These are phyloP conservation scores for Phaethon lepturus DNA, from an alignment of 2,113 vertebrate genomes.

Conservation along the genomic window DNA sequence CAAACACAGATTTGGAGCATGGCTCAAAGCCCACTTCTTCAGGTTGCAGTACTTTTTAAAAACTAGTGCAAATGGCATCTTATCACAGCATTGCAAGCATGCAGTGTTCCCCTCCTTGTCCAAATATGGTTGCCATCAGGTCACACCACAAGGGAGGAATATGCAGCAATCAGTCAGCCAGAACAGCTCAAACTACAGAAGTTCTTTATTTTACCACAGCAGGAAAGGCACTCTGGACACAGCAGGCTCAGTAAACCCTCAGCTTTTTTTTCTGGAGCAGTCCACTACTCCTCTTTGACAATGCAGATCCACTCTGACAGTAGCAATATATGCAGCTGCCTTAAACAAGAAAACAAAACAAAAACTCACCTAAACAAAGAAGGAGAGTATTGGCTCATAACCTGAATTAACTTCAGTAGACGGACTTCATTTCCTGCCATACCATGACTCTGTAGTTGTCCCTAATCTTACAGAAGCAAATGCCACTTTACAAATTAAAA, in stretches of 20 bases:
- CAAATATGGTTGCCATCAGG: conserved; percentile 45
- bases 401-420: conserved; percentile 22
- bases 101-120: conserved; percentile 70
- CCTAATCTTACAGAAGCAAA: neutral
- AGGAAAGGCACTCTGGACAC: conserved; percentile 81
- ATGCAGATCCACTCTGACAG: conserved; percentile 40
- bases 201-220: conserved; percentile 70
- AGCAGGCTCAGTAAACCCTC: conserved; percentile 68
- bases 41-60: conserved; percentile 76
- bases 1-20: conserved; percentile 18
- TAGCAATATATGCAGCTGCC: conserved; percentile 59
- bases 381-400: conserved; percentile 42
- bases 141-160: conserved; percentile 67
- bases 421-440: neutral
- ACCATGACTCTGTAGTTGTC: neutral
- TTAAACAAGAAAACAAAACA: conserved; percentile 45
- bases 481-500: conserved; percentile 15
- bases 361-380: conserved; percentile 26
- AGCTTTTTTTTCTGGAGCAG: conserved; percentile 39
- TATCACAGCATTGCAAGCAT: conserved; percentile 79
- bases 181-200: conserved; percentile 64
- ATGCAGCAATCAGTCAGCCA: conserved; percentile 61
- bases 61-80: conserved; percentile 83
- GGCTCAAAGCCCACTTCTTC: conserved; percentile 69
- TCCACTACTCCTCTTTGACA: conserved; percentile 38